Base-by-base conservation (phyloP, 2,113 vertebrate species). In the Elaphurus davidianus region DNA sequence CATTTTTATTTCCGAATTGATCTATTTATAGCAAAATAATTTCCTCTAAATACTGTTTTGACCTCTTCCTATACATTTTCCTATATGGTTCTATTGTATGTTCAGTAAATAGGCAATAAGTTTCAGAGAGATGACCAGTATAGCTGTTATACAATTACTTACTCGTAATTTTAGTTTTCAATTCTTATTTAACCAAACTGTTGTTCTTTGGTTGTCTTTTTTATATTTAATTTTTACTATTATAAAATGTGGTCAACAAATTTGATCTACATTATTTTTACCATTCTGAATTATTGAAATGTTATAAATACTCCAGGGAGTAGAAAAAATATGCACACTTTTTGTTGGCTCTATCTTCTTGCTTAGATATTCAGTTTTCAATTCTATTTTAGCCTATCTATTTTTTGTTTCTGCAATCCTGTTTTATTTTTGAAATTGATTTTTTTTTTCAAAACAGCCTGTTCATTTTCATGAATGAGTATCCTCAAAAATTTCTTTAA, bases 341-440 rank as follows among this genome's bases (percentile, higher is more conserved):
- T 76, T 83, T 52, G 9, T 74, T 87, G 36, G 81, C 62, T 52
- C 14, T 82, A 2, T 50, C 43, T 96, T 91, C 57, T 79, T 88
- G n/a, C 36, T 88, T 96, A 87, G 76, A 88, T 86, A 50, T 59
- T 88, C 5, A 57, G 23, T n/a, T 50, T 47, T 91, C 47, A 78
- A 76, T 96, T 96, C 76, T 91, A 83, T 94, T 96, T 96, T 94
- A 45, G 4, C 23, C 27, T 43, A 52, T 59, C 33, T 60, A 59
- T 36, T 94, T 91, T 83, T 96, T 96, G 47, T 76, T 91, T 79
- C 55, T 78, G 47, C 40, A 94, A n/a, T 88, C 16, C 6, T 74
- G 25, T 55, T 96, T 91, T 87, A 94, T 97, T 96, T 91, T 96
- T 97, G 33, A 87, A 91, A 28, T n/a, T 50, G 28, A 57, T 57